Base-by-base conservation (phyloP, 1,140 invertebrate genomes). In the Trachymyrmex cornetzi region DNA sequence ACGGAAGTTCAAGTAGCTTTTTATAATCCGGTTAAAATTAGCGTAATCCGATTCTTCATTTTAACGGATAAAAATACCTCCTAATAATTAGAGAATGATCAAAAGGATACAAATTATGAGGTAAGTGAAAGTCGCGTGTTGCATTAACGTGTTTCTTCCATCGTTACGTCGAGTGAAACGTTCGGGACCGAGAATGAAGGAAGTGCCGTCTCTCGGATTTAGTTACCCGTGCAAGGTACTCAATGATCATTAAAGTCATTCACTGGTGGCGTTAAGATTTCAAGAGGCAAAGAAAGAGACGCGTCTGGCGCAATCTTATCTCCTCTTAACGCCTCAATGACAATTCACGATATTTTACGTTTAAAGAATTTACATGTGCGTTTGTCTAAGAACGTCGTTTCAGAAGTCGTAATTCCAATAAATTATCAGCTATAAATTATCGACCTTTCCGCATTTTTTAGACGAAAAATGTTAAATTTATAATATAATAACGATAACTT, bases 191-290 rank as follows among this genome's bases (percentile, higher is more conserved):
- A 16, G 12, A 44, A 14, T 44, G 55, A 75, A 44, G 55, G 53
- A 75, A 75, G 34, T 59, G 30, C 71, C 71, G 53, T 34, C 53
- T 34, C 53, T 57, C n/a, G 48, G 55, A 74, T 74, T 57, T 34
- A n/a, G 19, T 74, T 34, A 59, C 53, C 27, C 12, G 14, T 22
- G 34, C 30, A 34, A 75, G 22, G 2, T 61, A 59, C 34, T 75
- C 72, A 22, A 75, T 57, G 34, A 75, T 75, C 55, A 61, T 75
- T 75, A 75, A 59, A 75, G 55, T 75, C 72, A 75, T 75, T 59
- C 55, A 44, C 34, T 5, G 14, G n/a, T 38, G 14, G 30, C 22
- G 30, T 75, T 61, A 61, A 61, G 24, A 75, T 61, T 61, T 59
- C 22, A n/a, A 57, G 22, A 57, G 14, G 22, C n/a, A 34, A 5